Base-by-base conservation (phyloP, 92 coral and sea anemone species). In the Epizoanthus fatuus region DNA sequence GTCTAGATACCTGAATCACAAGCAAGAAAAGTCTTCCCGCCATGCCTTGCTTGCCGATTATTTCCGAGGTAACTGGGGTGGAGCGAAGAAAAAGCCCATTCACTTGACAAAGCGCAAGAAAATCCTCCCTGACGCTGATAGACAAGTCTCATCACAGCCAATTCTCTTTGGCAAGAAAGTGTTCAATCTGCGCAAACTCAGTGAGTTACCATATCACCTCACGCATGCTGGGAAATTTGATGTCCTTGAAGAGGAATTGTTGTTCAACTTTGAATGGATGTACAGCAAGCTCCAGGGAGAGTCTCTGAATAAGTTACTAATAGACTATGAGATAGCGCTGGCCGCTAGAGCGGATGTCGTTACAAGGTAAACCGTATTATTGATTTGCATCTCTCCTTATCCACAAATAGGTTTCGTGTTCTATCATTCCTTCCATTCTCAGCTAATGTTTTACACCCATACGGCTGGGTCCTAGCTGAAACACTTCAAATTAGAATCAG, bases 1-100 rank as follows among this genome's bases (percentile, higher is more conserved):
- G 81, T 56, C 42, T 40, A 39, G 88, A 60, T 94, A 94, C 75
- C 73, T 94, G 70, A 86, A 75, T 22, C 90, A 84, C 38, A 81
- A 86, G 74, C 52, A 62, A 7, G 93, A 87, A 58, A 94, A 74
- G 86, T 35, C 84, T 58, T 29, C 82, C 71, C 89, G 95, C n/a
- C 98, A 94, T 85, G 86, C 94, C 53, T 92, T 94, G 85, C 92
- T 94, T 69, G 80, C 94, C 17, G 98, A 92, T 74, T 94, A 92
- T n/a, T 94, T 94, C 84, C 79, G 74, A 87, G 98, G 98, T 83
- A 69, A 73, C 6, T 94, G 98, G 98, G 98, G 95, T 5, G 96
- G 96, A 15, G 94, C 94, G 2, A 79, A 90, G 20, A 94, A 94
- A 71, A 94, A 94, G 66, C 96, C 63, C 38, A 94, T 94, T 58